A percentile compares a stretch with the other conserved stretches of the same genome.
Conservation (phyloP, 2,888 invertebrate species). For the Pantelozetes paolii region DNA sequence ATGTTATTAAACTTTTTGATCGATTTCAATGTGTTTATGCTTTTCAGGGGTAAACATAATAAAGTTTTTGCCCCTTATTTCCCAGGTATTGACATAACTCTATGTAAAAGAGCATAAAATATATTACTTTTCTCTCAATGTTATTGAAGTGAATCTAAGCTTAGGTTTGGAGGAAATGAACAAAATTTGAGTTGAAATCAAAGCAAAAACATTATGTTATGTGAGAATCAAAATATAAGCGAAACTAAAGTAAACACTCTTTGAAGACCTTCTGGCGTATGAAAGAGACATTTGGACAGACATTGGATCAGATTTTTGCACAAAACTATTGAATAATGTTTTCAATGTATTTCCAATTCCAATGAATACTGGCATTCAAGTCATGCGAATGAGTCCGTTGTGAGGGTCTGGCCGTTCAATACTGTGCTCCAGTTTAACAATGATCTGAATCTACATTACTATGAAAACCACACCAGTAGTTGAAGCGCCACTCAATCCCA, state of each 20-base stretch:
- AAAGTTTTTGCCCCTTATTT: no score
- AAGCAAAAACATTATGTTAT: neutral
- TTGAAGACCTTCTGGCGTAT: slow-evolving; percentile 22
- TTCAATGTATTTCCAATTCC: slow-evolving; percentile 6
- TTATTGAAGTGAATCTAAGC: neutral
- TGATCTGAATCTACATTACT: neutral
- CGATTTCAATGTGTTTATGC: no score
- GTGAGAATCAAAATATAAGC: slow-evolving; percentile 6
- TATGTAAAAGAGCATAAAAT: neutral
- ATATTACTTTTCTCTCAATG: neutral
- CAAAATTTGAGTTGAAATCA: neutral
- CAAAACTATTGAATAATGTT: neutral
- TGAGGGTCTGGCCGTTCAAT: neutral
- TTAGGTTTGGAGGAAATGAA: slow-evolving; percentile 9
- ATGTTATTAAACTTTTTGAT: no score
- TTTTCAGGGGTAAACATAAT: no score
- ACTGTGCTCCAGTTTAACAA: neutral
- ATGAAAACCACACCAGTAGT: neutral
- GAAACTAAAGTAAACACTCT: slow-evolving; percentile 9
- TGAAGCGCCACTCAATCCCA: slow-evolving; percentile 20
- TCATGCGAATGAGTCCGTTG: neutral
- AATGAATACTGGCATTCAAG: neutral
- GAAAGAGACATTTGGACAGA: slow-evolving; percentile 5
- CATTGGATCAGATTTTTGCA: slow-evolving; percentile 18
- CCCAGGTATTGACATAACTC: no score